phyloP scores from a whole-genome alignment of 2,797 vertebrate species.

The Enteromius unitaeniatus region DNA sequence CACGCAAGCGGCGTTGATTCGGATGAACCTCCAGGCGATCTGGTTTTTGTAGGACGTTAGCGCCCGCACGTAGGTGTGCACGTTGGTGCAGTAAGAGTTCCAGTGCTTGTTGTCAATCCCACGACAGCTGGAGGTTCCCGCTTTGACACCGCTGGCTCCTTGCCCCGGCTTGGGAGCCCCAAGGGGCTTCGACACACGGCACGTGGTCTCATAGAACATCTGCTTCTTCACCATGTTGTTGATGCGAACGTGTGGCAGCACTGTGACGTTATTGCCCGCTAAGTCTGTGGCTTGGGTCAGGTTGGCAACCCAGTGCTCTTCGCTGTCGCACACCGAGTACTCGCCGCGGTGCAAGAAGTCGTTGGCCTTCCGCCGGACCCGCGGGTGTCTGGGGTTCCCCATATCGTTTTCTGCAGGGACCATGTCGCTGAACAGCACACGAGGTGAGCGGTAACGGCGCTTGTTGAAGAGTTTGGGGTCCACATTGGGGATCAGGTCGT shows the following conservation, averaged over 20 bases:
- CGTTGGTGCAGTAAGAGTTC: conserved; percentile 99
- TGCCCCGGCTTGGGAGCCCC: conserved; percentile 27
- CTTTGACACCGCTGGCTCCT: conserved; percentile 73
- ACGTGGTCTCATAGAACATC: conserved; percentile 97
- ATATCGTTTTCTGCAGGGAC: conserved; percentile 79
- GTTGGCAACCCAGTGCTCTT: conserved; percentile 92
- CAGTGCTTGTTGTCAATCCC: conserved; percentile 95
- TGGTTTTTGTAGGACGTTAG: conserved; percentile 89
- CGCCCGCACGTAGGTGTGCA: conserved; percentile 94
- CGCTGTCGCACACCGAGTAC: conserved; percentile 95
- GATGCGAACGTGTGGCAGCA: conserved; percentile 90
- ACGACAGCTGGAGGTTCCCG: conserved; percentile 86
- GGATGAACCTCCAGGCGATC: conserved; percentile 93
- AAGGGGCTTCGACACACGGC: conserved; percentile 64
- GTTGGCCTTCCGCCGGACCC: conserved; percentile 81
- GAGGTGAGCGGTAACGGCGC: conserved; percentile 85
- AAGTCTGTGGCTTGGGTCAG: conserved; percentile 94
- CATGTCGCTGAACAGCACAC: conserved; percentile 92
- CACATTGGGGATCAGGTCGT: conserved; percentile 79
- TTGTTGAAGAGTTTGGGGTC: conserved; percentile 92
- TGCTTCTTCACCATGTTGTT: conserved; percentile 93
- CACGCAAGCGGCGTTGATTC: conserved; percentile 95
- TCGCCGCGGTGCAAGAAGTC: conserved; percentile 90
- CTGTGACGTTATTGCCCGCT: conserved; percentile 90
- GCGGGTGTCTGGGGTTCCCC: conserved; percentile 60